phyloP scores from a whole-genome alignment of 2,113 vertebrate genomes.

The Muntiacus muntjak region DNA sequence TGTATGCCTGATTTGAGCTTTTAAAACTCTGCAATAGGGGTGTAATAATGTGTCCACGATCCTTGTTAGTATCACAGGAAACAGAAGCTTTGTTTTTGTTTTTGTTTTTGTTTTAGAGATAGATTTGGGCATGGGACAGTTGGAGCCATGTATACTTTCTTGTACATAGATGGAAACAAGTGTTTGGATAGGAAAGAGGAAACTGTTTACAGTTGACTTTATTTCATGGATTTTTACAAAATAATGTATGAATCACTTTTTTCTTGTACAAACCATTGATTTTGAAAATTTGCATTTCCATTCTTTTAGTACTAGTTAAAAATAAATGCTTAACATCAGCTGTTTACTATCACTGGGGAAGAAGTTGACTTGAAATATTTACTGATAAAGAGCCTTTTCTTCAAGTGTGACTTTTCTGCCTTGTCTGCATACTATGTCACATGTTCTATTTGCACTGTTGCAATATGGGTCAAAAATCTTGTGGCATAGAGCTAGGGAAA shows the following conservation, averaged over 20 bases:
- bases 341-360: constrained; percentile 50
- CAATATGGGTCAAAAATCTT: constrained; percentile 23
- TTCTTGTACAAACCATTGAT: constrained; percentile 55
- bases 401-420: constrained; percentile 46
- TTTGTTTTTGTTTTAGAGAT: not conserved
- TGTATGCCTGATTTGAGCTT: constrained; percentile 21
- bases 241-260: constrained; percentile 48
- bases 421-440: constrained; percentile 13
- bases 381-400: constrained; percentile 32
- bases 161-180: constrained; percentile 33
- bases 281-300: not conserved
- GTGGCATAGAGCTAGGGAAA: not conserved
- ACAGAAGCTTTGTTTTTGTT: not conserved
- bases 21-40: not conserved
- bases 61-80: constrained; percentile 8
- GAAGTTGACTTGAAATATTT: constrained; percentile 8
- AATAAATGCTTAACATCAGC: not conserved
- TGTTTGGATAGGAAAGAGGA: constrained; percentile 43
- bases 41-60: not conserved
- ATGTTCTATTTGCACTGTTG: constrained; percentile 48
- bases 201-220: constrained; percentile 63
- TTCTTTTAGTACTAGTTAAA: constrained; percentile 8
- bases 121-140: not conserved
- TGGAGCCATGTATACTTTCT: constrained; percentile 28
- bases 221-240: constrained; percentile 59